Percentiles rank a stretch among this genome's conserved stretches.
These are phyloP conservation scores for Acropora yongei DNA, from an alignment of 64 coral and sea anemone genomes.

Conservation along the genomic window DNA sequence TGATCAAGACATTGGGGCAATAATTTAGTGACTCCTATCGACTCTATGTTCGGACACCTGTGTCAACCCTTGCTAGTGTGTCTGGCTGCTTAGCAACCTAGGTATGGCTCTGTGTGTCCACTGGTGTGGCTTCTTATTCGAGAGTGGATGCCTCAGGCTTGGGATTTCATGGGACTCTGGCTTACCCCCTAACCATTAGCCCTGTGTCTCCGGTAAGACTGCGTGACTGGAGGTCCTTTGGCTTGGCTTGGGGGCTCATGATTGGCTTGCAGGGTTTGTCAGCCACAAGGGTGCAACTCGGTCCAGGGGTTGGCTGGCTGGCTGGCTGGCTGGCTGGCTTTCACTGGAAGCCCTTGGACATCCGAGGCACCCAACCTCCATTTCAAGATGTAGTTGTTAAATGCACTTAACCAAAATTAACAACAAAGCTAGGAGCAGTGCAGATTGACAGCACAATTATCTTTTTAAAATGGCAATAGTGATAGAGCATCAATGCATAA, in stretches of 20 bases:
- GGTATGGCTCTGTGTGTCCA: neutral
- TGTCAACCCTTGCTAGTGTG: neutral
- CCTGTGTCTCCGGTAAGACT: neutral
- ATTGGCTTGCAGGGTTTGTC: neutral
- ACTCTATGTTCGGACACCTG: constrained; percentile 23
- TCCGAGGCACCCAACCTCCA: neutral
- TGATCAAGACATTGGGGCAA: constrained; percentile 24
- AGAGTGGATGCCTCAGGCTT: neutral
- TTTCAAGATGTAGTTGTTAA: neutral
- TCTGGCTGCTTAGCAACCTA: neutral
- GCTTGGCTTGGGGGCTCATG: constrained; percentile 17
- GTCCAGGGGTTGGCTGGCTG: neutral
- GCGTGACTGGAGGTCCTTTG: neutral
- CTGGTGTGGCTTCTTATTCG: neutral
- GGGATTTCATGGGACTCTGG: neutral
- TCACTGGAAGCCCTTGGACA: neutral
- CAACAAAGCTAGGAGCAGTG: no score
- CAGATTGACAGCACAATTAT: no score
- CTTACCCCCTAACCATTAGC: neutral
- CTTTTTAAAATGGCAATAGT: no score
- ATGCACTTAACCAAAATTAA: neutral
- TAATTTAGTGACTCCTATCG: constrained; percentile 19
- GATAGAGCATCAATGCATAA: no score
- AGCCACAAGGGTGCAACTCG: neutral
- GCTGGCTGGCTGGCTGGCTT: no score